Evolutionary conservation across 2,113 vertebrate species (phyloP).

Genomic region (Sitta europaea): DNA sequence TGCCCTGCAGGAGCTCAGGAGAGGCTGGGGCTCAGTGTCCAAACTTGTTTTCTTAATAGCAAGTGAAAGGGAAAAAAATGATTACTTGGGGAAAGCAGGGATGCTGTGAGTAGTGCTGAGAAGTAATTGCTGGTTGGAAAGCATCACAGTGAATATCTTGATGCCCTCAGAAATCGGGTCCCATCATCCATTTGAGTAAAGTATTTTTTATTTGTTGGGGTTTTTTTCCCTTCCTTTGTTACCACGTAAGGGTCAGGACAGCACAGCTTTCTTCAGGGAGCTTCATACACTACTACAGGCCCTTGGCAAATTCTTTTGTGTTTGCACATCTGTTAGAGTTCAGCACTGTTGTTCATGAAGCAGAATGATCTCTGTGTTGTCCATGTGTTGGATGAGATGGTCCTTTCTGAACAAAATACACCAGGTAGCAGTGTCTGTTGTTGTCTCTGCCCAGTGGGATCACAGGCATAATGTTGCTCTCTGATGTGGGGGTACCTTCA

Average conservation of each 20-base stretch:
- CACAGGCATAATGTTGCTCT: neutral
- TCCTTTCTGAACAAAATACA: neutral
- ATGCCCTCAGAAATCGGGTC: neutral
- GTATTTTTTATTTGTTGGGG: neutral
- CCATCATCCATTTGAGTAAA: neutral
- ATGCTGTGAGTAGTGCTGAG: neutral
- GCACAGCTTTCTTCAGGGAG: neutral
- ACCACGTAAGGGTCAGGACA: neutral
- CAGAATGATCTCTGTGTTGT: neutral
- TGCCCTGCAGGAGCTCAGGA: neutral
- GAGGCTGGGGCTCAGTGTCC: neutral
- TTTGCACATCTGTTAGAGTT: neutral
- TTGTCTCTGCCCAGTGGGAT: neutral
- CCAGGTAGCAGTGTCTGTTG: rapidly evolving
- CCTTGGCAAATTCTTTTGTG: neutral
- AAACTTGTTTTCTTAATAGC: neutral
- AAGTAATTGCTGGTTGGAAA: neutral
- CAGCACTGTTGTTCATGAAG: neutral
- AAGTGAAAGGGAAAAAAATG: neutral
- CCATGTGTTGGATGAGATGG: rapidly evolving
- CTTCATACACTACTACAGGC: neutral
- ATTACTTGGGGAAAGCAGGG: neutral
- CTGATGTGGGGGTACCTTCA: neutral
- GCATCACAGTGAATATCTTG: neutral
- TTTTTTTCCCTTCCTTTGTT: neutral